Conservation (phyloP, 2,888 invertebrate genomes). For the Machimus rusticus region DNA sequence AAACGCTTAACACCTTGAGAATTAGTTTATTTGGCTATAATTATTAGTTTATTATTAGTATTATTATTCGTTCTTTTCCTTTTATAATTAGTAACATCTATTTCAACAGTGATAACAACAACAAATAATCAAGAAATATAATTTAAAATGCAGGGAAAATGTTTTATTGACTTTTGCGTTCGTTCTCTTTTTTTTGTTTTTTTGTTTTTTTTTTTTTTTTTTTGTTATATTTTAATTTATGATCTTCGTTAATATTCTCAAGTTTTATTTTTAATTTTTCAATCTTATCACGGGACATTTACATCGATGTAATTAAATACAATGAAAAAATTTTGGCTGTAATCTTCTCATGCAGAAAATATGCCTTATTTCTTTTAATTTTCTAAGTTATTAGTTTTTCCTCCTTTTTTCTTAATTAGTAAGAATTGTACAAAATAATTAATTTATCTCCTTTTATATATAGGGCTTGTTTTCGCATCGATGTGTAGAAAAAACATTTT, state of each 20-base stretch:
- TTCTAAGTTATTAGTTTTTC: background rate
- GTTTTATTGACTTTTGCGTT: background rate
- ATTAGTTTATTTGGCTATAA: background rate
- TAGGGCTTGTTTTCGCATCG: background rate
- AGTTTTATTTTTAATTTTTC: background rate
- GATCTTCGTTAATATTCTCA: background rate
- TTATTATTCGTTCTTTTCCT: background rate
- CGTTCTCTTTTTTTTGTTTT: background rate
- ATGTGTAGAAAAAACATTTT: background rate
- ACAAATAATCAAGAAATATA: background rate
- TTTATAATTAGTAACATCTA: background rate
- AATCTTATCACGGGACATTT: background rate
- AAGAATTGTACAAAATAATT: constrained; percentile 6
- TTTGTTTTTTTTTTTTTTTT: background rate
- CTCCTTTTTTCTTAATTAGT: background rate
- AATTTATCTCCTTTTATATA: background rate
- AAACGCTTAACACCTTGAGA: background rate
- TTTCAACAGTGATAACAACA: background rate
- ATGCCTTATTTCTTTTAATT: constrained; percentile 3
- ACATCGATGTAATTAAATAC: background rate
- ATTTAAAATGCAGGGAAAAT: background rate
- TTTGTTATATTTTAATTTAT: background rate
- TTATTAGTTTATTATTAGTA: background rate
- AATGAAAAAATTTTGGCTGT: background rate
- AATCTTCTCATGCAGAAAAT: background rate